Base-by-base conservation (phyloP, 2,797 vertebrate species). In the Nasua narica region DNA sequence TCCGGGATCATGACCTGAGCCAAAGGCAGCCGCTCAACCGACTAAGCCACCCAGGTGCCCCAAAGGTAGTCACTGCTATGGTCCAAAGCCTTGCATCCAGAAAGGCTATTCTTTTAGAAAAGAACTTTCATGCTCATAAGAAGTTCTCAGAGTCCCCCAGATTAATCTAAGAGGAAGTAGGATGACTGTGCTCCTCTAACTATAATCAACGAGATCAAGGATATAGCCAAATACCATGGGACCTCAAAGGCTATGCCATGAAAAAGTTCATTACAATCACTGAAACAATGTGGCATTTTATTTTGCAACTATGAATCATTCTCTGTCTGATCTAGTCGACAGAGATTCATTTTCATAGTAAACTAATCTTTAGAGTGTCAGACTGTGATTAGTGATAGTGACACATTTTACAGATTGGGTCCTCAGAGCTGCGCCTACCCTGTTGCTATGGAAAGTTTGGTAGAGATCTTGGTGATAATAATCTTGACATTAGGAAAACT, bases 341-440 rank as follows among this genome's bases (percentile, higher is more conserved):
- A 0, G 84, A 97, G 98, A 97, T 97, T 98, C 98, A 98, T 98
- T 98, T 98, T 98, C 98, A 97, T 25, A 95, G 94, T 67, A 96
- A 98, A 98, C 98, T 97, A 97, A 98, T 98, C 98, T 98, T 98
- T 88, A 85, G 74, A 92, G 96, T 96, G 96, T 97, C 98, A 98
- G 95, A 32, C 78, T 97, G 89, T 84, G 96, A 98, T 98, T 96
- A 98, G 96, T 67, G 56, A 97, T 79, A 78, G 89, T 94, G 98
- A 97, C 97, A 98, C 90, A 84, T 96, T 23, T 48, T 93, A 96
- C 93, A 97, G 87, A 35, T 1, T 96, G 70, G 96, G 90, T 98
- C 90, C 74, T 92, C 19, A 29, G 92, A 81, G 56, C 87, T 87
- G 91, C 14, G 18, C 82, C 72, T 95, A 96, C 94, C 65, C 5